A percentile compares a stretch with the other conserved stretches of the same genome.
phyloP scores from a whole-genome alignment of 2,113 vertebrate species.

The Anser brachyrhynchus region DNA sequence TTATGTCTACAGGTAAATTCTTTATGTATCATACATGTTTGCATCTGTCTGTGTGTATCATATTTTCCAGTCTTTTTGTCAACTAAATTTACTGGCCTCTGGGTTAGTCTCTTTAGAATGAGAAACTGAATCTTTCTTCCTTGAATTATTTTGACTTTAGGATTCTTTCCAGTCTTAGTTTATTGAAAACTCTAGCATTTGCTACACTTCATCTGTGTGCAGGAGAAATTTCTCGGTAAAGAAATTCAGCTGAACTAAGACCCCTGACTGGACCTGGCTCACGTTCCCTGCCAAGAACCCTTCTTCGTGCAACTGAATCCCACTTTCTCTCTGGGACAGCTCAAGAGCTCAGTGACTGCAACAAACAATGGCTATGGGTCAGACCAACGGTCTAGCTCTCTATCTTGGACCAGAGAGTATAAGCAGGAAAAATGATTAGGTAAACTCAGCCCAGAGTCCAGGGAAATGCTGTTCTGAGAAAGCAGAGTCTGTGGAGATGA shows the following conservation, averaged over 20 bases:
- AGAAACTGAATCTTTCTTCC: neutral
- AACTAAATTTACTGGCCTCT: neutral
- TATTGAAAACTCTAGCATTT: neutral
- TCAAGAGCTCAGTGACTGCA: neutral
- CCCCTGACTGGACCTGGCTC: neutral
- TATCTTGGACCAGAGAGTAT: fast-evolving
- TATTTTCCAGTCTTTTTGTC: neutral
- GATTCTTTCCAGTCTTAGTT: neutral
- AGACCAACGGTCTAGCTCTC: neutral
- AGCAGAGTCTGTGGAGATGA: neutral
- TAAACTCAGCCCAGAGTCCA: neutral
- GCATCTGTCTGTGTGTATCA: neutral
- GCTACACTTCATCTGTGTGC: neutral
- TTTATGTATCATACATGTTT: neutral
- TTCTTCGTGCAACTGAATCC: neutral
- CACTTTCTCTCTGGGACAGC: neutral
- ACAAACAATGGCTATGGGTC: neutral
- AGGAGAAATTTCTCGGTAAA: neutral
- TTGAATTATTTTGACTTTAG: neutral
- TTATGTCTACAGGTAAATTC: neutral
- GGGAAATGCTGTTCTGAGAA: neutral
- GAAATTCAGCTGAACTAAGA: neutral
- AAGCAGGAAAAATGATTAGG: neutral
- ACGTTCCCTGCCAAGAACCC: neutral
- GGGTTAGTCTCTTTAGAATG: neutral